Conservation (phyloP, 2,113 vertebrate species). For the Heliornis fulica region DNA sequence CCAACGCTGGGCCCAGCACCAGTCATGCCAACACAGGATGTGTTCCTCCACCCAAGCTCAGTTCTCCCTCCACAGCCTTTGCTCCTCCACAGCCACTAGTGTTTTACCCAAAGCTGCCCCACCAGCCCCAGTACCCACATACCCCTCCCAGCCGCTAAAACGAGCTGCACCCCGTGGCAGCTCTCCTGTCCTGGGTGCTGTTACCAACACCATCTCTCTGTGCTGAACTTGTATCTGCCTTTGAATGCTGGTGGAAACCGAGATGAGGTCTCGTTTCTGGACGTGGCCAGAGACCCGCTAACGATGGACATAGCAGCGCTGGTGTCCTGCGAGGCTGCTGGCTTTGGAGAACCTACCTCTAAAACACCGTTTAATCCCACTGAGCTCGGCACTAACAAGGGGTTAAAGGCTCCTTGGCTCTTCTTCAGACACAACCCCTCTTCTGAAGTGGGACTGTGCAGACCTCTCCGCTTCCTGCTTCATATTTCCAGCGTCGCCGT, state of each 20-base stretch:
- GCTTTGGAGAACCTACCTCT: not conserved
- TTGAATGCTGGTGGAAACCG: not conserved
- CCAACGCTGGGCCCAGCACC: not conserved
- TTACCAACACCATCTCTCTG: not conserved
- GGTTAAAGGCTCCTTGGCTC: not conserved
- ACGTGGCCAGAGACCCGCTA: not conserved
- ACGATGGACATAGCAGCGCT: not conserved
- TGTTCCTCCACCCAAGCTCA: not conserved
- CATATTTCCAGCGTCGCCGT: not conserved
- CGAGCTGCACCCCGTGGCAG: not conserved
- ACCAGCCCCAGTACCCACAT: not conserved
- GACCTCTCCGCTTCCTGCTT: not conserved
- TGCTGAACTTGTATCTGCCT: not conserved
- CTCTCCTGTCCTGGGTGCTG: not conserved
- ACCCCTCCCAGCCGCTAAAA: not conserved
- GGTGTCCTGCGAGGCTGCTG: not conserved
- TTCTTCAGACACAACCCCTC: not conserved
- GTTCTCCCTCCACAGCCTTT: not conserved
- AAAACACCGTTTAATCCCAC: not conserved
- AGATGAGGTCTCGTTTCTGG: not conserved
- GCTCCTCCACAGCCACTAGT: not conserved
- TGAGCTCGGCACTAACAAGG: not conserved
- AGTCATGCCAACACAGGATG: accelerated
- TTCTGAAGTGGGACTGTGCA: not conserved
- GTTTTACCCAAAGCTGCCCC: not conserved